Evolutionary conservation across 2,888 invertebrate species (phyloP).

Genomic region (Trypoxylon attenuatum): DNA sequence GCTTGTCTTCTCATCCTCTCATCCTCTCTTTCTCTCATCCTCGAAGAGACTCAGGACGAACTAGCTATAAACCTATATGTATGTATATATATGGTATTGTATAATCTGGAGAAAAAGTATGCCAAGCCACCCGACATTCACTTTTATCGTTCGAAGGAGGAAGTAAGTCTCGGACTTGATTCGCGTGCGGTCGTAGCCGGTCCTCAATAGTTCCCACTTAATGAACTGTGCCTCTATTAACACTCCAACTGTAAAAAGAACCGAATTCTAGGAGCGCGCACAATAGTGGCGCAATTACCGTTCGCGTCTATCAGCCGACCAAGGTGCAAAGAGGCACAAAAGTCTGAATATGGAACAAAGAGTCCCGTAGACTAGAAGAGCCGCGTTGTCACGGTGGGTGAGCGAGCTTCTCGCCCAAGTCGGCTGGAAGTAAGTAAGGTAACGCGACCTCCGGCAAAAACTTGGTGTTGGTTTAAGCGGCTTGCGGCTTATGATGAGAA

Average conservation of each 20-base stretch:
- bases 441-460: no score
- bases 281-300: slow-evolving; percentile 1
- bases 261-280: background rate
- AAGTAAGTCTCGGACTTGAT: no score
- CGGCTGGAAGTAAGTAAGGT: no score
- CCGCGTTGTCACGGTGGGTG: slow-evolving; percentile 19
- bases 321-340: background rate
- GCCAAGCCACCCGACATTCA: background rate
- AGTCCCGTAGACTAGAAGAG: slow-evolving; percentile 15
- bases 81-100: no score
- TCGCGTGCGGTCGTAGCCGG: background rate
- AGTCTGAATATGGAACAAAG: background rate
- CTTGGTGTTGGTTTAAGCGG: slow-evolving; percentile 64
- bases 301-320: background rate
- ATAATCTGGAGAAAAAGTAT: no score
- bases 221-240: background rate
- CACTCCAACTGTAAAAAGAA: background rate
- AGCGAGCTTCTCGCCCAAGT: slow-evolving; percentile 24
- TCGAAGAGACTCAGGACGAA: no score
- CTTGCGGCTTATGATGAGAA: slow-evolving; percentile 66
- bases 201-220: background rate
- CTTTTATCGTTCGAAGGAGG: background rate
- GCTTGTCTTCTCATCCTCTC: no score
- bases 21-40: no score
- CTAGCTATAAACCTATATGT: no score